Evolutionary conservation across 1,140 invertebrate genomes (phyloP).

Genomic region (Pantala flavescens): DNA sequence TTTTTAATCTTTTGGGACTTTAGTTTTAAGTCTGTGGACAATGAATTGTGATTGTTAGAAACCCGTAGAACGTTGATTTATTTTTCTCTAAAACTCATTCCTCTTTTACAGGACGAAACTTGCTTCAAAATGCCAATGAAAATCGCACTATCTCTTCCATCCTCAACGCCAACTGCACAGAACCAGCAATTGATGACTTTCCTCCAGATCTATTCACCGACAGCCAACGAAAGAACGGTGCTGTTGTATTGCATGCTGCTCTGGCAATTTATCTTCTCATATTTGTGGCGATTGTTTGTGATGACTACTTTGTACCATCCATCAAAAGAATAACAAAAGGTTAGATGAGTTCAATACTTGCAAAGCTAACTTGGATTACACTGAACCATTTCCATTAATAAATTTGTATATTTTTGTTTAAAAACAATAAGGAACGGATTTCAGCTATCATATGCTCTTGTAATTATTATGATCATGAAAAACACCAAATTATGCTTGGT

Average conservation of each 20-base stretch:
- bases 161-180: conserved; percentile 35
- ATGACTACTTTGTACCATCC: conserved; percentile 74
- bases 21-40: too few relatives aligned
- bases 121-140: neutral
- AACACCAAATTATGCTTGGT: too few relatives aligned
- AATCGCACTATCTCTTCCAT: neutral
- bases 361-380: too few relatives aligned
- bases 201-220: conserved; percentile 45
- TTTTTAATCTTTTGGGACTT: too few relatives aligned
- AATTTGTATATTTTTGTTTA: neutral
- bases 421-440: neutral
- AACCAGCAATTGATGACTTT: conserved; percentile 45
- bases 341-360: conserved; percentile 28
- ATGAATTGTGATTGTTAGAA: too few relatives aligned
- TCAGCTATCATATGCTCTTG: neutral
- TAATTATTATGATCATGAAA: too few relatives aligned
- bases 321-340: conserved; percentile 71
- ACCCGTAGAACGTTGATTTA: too few relatives aligned
- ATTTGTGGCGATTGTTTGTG: conserved; percentile 68
- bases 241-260: conserved; percentile 58
- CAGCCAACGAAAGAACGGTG: conserved; percentile 52
- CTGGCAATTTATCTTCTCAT: conserved; percentile 70
- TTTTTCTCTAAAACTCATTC: neutral
- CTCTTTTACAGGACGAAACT: neutral
- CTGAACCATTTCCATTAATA: too few relatives aligned